Conservation (phyloP, 37 sponge, comb jelly and placozoan species). For the Beroe forskalii region DNA sequence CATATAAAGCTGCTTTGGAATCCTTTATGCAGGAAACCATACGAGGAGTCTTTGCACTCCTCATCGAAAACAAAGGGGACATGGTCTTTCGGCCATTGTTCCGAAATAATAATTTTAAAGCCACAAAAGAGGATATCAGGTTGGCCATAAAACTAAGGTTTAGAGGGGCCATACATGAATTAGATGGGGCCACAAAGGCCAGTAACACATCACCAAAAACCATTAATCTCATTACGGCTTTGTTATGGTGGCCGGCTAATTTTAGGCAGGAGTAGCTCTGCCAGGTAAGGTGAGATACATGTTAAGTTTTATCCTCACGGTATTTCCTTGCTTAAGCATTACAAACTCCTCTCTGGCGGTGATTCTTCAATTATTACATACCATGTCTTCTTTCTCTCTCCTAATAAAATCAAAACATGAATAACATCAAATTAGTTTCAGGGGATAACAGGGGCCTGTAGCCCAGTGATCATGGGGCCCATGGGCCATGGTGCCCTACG, state of each 20-base stretch:
- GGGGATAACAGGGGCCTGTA: too few species aligned
- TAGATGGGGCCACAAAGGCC: neutral
- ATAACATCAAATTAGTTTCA: too few species aligned
- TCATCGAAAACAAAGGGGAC: neutral
- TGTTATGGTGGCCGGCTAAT: neutral
- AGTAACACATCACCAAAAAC: neutral
- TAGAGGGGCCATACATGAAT: neutral
- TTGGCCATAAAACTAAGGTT: neutral
- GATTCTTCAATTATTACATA: too few species aligned
- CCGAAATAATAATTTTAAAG: neutral
- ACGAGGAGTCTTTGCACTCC: neutral
- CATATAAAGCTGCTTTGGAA: too few species aligned
- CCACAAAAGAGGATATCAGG: neutral
- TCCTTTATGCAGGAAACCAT: neutral
- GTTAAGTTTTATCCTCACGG: too few species aligned
- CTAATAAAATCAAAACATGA: too few species aligned
- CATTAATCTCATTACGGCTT: neutral
- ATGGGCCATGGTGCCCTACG: too few species aligned
- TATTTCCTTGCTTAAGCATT: too few species aligned
- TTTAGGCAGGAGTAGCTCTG: neutral
- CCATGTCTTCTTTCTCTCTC: too few species aligned
- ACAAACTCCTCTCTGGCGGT: too few species aligned
- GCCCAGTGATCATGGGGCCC: too few species aligned
- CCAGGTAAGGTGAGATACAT: too few species aligned
- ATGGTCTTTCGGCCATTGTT: neutral